These are phyloP conservation scores for Tachina fera DNA, from an alignment of 2,888 invertebrate genomes.

Conservation along the genomic window DNA sequence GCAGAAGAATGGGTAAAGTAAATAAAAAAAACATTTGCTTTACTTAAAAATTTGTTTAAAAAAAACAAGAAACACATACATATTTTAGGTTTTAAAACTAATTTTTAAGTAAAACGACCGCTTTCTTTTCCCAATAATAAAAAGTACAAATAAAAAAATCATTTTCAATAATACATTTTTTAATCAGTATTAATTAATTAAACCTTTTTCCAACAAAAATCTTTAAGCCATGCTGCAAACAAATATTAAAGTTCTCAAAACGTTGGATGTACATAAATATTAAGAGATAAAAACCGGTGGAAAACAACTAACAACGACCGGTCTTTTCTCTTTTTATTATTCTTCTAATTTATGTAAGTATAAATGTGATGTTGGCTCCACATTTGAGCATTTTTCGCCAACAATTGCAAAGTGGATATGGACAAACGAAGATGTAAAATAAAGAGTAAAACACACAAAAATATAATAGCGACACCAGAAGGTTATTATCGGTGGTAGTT, in stretches of 20 bases:
- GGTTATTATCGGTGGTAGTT: slow-evolving; percentile 64
- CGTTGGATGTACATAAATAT: background rate
- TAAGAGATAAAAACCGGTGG: slow-evolving; percentile 28
- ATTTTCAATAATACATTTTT: too few species aligned
- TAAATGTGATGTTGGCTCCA: slow-evolving; percentile 49
- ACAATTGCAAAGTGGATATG: slow-evolving; percentile 44
- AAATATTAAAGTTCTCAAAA: background rate
- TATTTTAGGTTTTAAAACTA: too few species aligned
- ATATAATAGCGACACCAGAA: slow-evolving; percentile 53
- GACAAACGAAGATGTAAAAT: slow-evolving; percentile 47
- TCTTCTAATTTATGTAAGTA: background rate
- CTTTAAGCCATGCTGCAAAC: background rate
- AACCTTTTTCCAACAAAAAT: background rate
- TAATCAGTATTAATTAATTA: background rate
- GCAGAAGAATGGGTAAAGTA: too few species aligned
- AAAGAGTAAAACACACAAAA: slow-evolving; percentile 24
- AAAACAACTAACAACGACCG: slow-evolving; percentile 37
- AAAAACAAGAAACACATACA: too few species aligned
- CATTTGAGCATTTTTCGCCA: slow-evolving; percentile 47
- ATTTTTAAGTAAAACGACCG: too few species aligned
- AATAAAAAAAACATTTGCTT: too few species aligned
- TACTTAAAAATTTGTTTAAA: too few species aligned
- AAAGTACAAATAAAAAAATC: background rate
- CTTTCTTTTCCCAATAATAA: too few species aligned
- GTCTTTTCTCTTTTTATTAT: slow-evolving; percentile 38